phyloP scores from a whole-genome alignment of 2,797 vertebrate genomes.

The Bryconaethiops microstoma region DNA sequence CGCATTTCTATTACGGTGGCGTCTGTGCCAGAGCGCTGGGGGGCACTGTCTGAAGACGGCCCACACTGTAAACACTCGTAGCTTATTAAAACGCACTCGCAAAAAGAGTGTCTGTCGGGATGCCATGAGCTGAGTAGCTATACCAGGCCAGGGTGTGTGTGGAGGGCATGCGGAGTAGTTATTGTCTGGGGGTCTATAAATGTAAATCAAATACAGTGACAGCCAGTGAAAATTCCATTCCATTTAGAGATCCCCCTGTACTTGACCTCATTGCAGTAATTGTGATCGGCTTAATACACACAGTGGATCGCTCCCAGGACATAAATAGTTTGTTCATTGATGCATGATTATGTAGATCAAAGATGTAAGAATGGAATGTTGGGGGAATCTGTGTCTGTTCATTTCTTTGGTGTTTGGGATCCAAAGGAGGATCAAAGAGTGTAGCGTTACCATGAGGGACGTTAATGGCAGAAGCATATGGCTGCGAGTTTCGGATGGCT shows the following conservation, averaged over 20 bases:
- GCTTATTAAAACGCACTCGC: slow-evolving; percentile 48
- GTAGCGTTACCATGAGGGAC: slow-evolving; percentile 25
- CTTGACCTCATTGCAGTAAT: slow-evolving; percentile 1
- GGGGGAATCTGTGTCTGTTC: neutral
- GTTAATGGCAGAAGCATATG: slow-evolving; percentile 43
- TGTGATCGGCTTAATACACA: neutral
- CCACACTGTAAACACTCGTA: slow-evolving; percentile 39
- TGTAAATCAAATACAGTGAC: slow-evolving; percentile 24
- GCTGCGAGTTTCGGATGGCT: slow-evolving; percentile 40
- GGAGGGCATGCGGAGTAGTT: neutral
- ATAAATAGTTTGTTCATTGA: slow-evolving; percentile 13
- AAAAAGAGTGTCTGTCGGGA: slow-evolving; percentile 10
- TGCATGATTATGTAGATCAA: slow-evolving; percentile 33
- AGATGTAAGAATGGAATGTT: slow-evolving; percentile 17
- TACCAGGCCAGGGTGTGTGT: neutral
- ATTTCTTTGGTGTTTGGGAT: slow-evolving; percentile 31
- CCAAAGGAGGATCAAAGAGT: slow-evolving; percentile 41
- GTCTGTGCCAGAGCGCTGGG: slow-evolving; percentile 42
- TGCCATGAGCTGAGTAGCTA: slow-evolving; percentile 6
- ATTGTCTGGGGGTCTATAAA: slow-evolving; percentile 34
- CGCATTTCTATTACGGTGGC: slow-evolving; percentile 39
- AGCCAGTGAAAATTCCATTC: slow-evolving; percentile 24
- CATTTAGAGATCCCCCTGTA: slow-evolving; percentile 3
- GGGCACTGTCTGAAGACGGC: slow-evolving; percentile 38
- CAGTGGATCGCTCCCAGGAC: neutral